Evolutionary conservation across 2,888 invertebrate species (phyloP).

Genomic region (Trimorus sp.): DNA sequence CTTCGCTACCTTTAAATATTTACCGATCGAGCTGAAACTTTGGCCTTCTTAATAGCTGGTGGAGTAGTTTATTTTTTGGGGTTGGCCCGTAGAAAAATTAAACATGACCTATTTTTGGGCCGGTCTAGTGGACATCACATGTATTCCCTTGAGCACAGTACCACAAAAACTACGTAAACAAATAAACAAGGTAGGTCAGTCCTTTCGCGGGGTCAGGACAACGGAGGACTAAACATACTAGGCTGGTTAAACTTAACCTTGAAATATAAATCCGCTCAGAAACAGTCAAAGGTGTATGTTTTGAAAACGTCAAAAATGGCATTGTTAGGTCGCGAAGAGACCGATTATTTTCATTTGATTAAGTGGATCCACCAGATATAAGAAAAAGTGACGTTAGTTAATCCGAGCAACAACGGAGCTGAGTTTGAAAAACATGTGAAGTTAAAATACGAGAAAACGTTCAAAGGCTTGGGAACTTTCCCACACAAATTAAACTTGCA

Average conservation of each 20-base stretch:
- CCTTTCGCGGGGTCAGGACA: slow-evolving; percentile 54
- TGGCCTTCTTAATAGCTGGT: no score
- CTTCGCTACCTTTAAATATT: no score
- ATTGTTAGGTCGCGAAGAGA: neutral
- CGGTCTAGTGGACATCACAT: slow-evolving; percentile 55
- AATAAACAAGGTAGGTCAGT: slow-evolving; percentile 39
- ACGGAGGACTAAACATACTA: slow-evolving; percentile 17
- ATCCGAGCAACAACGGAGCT: neutral
- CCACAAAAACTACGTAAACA: slow-evolving; percentile 21
- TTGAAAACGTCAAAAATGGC: no score
- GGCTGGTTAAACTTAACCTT: no score
- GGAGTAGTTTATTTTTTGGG: no score
- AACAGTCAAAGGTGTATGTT: no score
- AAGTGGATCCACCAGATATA: slow-evolving; percentile 1
- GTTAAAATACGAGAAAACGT: slow-evolving; percentile 38
- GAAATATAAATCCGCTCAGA: no score
- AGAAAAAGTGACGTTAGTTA: neutral
- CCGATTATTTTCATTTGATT: slow-evolving; percentile 23
- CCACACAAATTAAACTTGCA: slow-evolving; percentile 67
- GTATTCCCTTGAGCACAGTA: slow-evolving; percentile 35
- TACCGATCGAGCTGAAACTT: no score
- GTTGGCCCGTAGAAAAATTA: no score
- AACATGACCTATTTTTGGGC: no score
- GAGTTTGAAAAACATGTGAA: slow-evolving; percentile 39
- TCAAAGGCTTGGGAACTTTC: slow-evolving; percentile 67